Evolutionary conservation across 2,888 invertebrate species (phyloP), one percentile per base, ranked within the genome.

Genomic region (Allygus modestus): DNA sequence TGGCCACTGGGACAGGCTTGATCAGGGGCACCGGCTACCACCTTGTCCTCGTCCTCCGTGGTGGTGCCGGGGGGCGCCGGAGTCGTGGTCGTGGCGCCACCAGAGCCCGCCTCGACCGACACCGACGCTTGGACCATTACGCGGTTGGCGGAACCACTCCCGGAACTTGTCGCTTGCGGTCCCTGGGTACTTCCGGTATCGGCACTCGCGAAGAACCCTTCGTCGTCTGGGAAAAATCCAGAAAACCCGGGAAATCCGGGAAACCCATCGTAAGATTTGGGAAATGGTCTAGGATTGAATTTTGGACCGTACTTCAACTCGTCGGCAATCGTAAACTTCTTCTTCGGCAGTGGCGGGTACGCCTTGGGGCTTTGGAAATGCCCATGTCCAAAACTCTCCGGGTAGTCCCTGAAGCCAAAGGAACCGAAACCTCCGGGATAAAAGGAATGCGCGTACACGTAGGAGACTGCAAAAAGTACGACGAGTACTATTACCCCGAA

Each of bases 251-350:
- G 5, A 58, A 58, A 58, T 2, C 1, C 1, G 7, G 46, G 46
- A 15, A 15, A 46, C 1, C 12, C 46, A 4, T 11, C 37, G 37
- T 37, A 37, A 9, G 5, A 20, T 4, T 65, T 65, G 28, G 17
- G 31, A 28, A 28, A 28, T 20, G 46, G 46, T 15, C 65, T 28
- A 4, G 9, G 17, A 15, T 65, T 65, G 28, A 65, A 65, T 28
- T 17, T 65, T 11, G 65, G 65, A 0, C 65, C 65, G 17, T 12
- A 65, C 65, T 65, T 65, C 28, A 65, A 31, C 17, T 65, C 65
- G 12, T 65, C 65, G 28, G 65, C 65, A 28, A 65, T 65, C 28
- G 65, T 65, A 4, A 28, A 65, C 65, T 0, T 65, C 65, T 31
- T 65, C 65, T 31, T 65, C 12, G 65, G 65, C 1, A 65, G 17